Evolutionary conservation across 1,140 invertebrate genomes (phyloP), one percentile per base, ranked within the genome.

Genomic region (Drosophila orosa): DNA sequence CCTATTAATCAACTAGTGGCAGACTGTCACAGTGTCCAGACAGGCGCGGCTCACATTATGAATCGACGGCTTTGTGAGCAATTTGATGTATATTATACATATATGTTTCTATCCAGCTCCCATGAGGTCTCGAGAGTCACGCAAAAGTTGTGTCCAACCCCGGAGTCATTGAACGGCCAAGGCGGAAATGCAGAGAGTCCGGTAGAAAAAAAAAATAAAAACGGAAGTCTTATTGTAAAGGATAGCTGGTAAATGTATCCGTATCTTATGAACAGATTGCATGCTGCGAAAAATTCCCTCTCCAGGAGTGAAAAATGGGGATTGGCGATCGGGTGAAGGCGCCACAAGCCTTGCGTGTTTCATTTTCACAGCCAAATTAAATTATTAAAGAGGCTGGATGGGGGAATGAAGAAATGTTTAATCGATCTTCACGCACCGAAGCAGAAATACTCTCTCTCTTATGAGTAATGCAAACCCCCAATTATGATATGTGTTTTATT

Each of bases 1-100:
- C 66, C 80, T 80, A 84, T 84, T 84, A 85, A 84, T 84, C 80
- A 84, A 84, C 66, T 77, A 80, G 81, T 85, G 80, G 60, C 61
- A 45, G 65, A 68, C 24, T 62, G 62, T 60, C 58, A 60, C 65
- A 62, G 8, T 45, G 58, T 59, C 39, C 81, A 85, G 72, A 76
- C 81, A 66, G 81, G 80, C 81, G 81, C 39, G 80, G 69, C 76
- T 58, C 33, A 59, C 37, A 74, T 19, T 55, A 62, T 47, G 52
- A 73, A 77, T 78, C 79, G 67, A 80, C 55, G 40, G 58, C 65
- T 71, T 65, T 82, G 50, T 47, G 47, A 73, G 52, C 72, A 61
- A 81, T 66, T 66, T 35, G 27, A 22, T 35, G 48, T 35, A 48
- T 61, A 62, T 25, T 54, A 29, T 57, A 56, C 37, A 39, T 5